These are phyloP conservation scores for Microcaecilia unicolor DNA, from an alignment of 2,797 vertebrate species.

Conservation along the genomic window DNA sequence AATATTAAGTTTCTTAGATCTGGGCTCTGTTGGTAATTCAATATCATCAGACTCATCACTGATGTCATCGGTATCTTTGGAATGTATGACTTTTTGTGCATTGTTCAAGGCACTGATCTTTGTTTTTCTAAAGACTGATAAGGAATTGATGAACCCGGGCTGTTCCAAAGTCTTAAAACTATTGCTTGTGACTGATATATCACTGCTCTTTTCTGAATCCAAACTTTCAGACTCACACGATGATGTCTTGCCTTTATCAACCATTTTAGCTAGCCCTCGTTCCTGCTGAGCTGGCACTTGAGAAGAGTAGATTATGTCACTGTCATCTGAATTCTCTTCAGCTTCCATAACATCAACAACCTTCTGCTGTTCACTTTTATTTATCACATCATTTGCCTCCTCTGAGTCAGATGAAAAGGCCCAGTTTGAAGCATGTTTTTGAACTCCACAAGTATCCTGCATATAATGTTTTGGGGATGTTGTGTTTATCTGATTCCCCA, in stretches of 20 bases:
- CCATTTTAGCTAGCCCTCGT: background rate
- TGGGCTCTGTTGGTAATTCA: slow-evolving; percentile 30
- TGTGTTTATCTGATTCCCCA: slow-evolving; percentile 3
- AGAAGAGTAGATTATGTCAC: slow-evolving; percentile 36
- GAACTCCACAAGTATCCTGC: background rate
- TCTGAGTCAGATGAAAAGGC: slow-evolving; percentile 41
- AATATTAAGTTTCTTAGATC: slow-evolving; percentile 18
- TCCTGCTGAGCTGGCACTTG: slow-evolving; percentile 20
- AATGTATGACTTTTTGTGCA: slow-evolving; percentile 8
- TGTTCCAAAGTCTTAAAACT: slow-evolving; percentile 6
- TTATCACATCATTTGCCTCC: slow-evolving; percentile 16
- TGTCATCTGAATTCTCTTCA: slow-evolving; percentile 34
- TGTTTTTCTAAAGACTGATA: slow-evolving; percentile 10
- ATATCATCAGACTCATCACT: slow-evolving; percentile 85
- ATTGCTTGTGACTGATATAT: background rate
- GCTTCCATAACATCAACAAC: slow-evolving; percentile 25
- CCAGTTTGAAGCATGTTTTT: slow-evolving; percentile 3
- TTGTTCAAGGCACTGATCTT: slow-evolving; percentile 1
- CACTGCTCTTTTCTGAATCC: slow-evolving; percentile 12
- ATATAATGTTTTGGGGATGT: slow-evolving; percentile 10
- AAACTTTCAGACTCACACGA: slow-evolving; percentile 9
- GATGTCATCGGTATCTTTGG: slow-evolving; percentile 26
- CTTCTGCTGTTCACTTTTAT: background rate
- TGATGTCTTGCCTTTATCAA: background rate
- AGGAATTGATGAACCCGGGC: background rate